A percentile compares a stretch with the other conserved stretches of the same genome.
Evolutionary conservation across 1,140 invertebrate genomes (phyloP).

Genomic region (Forficula auricularia): DNA sequence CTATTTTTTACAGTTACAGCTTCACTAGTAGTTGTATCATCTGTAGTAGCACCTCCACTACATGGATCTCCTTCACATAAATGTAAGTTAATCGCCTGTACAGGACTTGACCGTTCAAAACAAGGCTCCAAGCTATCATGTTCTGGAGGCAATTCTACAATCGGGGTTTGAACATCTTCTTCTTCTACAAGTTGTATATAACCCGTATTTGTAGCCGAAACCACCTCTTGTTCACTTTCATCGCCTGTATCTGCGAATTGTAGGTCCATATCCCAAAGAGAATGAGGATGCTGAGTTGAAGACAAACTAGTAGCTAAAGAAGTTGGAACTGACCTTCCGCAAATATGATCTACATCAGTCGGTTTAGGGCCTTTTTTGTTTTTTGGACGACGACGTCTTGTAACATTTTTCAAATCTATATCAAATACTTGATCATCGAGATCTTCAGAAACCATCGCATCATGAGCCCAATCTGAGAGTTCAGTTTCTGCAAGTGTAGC

Average conservation of each 20-base stretch:
- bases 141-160: constrained; percentile 7
- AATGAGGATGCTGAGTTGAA: no score
- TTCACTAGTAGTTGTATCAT: constrained; percentile 18
- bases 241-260: constrained; percentile 61
- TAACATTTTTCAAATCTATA: constrained; percentile 35
- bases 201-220: constrained; percentile 32
- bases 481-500: constrained; percentile 59
- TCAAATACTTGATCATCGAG: constrained; percentile 44
- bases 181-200: constrained; percentile 44
- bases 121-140: not conserved
- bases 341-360: no score
- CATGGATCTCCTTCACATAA: not conserved
- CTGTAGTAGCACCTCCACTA: constrained; percentile 13
- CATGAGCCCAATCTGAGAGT: constrained; percentile 64
- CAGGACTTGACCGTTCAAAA: no score
- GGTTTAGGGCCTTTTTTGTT: constrained; percentile 7
- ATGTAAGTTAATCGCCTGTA: no score
- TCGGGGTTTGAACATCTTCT: constrained; percentile 11
- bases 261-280: constrained; percentile 22
- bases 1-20: constrained; percentile 18
- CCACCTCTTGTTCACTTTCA: constrained; percentile 21
- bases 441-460: constrained; percentile 45
- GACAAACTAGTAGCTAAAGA: no score
- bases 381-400: constrained; percentile 11
- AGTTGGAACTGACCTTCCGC: no score